Evolutionary conservation across 2,888 invertebrate genomes (phyloP), one percentile per base, ranked within the genome.

Genomic region (Allacma fusca): DNA sequence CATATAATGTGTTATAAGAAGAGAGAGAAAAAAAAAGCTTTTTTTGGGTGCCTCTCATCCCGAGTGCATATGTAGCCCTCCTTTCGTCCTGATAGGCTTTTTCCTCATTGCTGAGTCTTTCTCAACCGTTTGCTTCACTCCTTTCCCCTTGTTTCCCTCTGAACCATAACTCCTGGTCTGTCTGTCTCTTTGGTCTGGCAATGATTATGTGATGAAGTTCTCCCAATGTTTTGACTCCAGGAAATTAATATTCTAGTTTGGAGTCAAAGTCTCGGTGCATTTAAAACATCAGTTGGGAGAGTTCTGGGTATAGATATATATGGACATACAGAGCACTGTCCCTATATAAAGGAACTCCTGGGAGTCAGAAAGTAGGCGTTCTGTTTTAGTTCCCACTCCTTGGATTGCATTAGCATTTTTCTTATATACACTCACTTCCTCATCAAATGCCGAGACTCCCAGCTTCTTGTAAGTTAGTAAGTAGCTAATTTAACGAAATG

Each of bases 171-270:
- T 26, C 40, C 40, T 40, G 7, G 23, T 34, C 23, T 43, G 19
- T 69, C 16, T 24, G 4, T 65, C 13, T 13, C 26, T 69, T 24
- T 21, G 23, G 69, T 69, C 69, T 69, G 69, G 69, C 69, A 69
- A 69, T 69, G 69, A 69, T 69, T 69, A 69, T 23, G 69, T 69
- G 69, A 69, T 69, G 43, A 69, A 69, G 43, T 69, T 69, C 34
- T 69, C 21, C 69, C 23, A 43, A 43, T 69, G 69, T 69, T 69
- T 69, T 69, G 69, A 69, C 69, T 69, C 21, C 69, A 69, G 69
- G 69, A 69, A 69, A 69, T 69, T 69, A 69, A 69, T 69, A 69
- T 69, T 69, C 69, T 43, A 65, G 4, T 26, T 65, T 2, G 65
- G 19, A 24, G n/a, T n/a, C n/a, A 24, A 2, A 65, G 16, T 24